Percentiles rank a stretch among this genome's conserved stretches.
phyloP scores from a whole-genome alignment of 1,140 invertebrate genomes.

The Atta texana region DNA sequence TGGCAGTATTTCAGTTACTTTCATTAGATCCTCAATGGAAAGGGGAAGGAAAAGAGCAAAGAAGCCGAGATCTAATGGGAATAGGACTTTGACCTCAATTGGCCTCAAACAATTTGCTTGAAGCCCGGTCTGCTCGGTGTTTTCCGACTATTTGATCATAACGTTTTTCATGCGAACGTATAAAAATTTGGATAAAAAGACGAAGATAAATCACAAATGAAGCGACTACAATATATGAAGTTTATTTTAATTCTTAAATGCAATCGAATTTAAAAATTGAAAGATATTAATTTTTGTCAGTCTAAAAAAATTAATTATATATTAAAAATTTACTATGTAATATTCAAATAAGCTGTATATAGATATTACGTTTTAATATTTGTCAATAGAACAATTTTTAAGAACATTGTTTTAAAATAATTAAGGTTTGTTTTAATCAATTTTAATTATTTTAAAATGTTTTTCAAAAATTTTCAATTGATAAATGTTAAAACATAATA shows the following conservation, averaged over 20 bases:
- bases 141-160: background rate
- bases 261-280: background rate
- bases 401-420: background rate
- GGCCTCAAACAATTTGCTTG: constrained; percentile 69
- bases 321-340: background rate
- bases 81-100: constrained; percentile 66
- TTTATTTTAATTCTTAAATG: background rate
- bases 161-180: background rate
- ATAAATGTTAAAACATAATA: too few species aligned
- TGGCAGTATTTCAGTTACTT: constrained; percentile 75
- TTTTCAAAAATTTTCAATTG: too few species aligned
- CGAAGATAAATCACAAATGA: background rate
- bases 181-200: background rate
- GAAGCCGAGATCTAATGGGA: constrained; percentile 2
- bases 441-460: too few species aligned
- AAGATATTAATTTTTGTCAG: background rate
- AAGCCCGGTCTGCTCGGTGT: constrained; percentile 29
- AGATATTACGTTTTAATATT: background rate
- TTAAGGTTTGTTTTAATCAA: too few species aligned
- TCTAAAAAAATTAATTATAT: too few species aligned
- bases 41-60: background rate
- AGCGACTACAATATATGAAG: background rate
- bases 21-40: constrained; percentile 65
- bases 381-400: background rate
- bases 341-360: background rate